These are phyloP conservation scores for Drosophila suboccidentalis DNA, from an alignment of 2,888 invertebrate genomes.

Conservation along the genomic window DNA sequence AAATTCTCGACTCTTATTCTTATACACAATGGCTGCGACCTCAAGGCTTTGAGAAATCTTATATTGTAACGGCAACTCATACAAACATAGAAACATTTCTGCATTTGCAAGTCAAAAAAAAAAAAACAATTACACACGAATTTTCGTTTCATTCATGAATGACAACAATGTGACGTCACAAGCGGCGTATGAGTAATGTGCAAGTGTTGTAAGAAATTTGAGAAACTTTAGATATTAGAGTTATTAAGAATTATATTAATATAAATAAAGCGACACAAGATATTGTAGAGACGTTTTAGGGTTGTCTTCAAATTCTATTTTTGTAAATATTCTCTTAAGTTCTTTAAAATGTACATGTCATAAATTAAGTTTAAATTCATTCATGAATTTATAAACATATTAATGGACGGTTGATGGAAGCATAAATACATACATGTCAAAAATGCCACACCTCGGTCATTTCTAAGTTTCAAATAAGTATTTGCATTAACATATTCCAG, in stretches of 20 bases:
- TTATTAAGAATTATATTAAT: not conserved
- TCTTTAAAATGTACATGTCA: not conserved
- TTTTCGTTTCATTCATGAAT: conserved; percentile 37
- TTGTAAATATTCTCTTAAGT: not conserved
- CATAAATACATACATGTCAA: not conserved
- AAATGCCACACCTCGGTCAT: conserved; percentile 4
- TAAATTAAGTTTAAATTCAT: conserved; percentile 1
- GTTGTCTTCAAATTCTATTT: not conserved
- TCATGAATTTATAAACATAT: conserved; percentile 1
- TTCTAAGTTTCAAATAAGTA: not conserved
- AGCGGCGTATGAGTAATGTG: conserved; percentile 54
- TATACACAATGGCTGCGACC: conserved; percentile 4
- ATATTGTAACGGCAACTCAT: conserved; percentile 1
- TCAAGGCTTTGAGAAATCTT: conserved; percentile 34
- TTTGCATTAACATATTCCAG: too few relatives aligned
- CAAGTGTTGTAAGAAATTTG: conserved; percentile 32
- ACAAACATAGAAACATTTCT: not conserved
- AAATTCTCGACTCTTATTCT: conserved; percentile 35
- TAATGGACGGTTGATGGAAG: not conserved
- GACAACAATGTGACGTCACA: conserved; percentile 53
- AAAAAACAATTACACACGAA: conserved; percentile 26
- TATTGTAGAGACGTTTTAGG: not conserved
- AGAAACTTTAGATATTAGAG: not conserved
- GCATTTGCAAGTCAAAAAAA: conserved; percentile 1
- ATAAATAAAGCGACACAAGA: not conserved